Base-by-base conservation (phyloP, 2,797 vertebrate species). In the Adelosebastes latens region DNA sequence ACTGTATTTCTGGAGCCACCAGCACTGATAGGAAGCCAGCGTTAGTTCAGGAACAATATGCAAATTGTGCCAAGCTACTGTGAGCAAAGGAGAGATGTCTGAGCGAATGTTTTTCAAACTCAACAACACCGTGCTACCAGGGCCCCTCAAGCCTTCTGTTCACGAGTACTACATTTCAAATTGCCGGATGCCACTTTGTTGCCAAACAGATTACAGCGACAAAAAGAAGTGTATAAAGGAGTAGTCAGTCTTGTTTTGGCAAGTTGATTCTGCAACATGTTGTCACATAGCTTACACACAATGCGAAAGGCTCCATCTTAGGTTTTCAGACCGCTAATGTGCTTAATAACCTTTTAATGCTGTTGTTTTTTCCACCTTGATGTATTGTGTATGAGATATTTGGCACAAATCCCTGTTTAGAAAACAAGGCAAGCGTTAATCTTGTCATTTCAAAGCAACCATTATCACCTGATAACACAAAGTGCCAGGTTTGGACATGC, bases 101-200 rank as follows among this genome's bases (percentile, higher is more conserved):
- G 42, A 71, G 34, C 12, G 6, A 87, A 87, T 80, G 66, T 65
- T 79, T 80, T 73, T 86, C 70, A 89, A 67, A 81, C 82, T 77
- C 46, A 20, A 52, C 64, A 60, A 16, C 58, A 72, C 60, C 53
- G 52, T 6, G 65, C 80, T 84, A 70, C 24, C 49, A 61, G 18
- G 66, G 49, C 62, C 81, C 79, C 72, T 84, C 73, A 29, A 83
- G 65, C 84, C 52, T 42, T 75, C 52, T 61, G 32, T 74, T 77
- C 67, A 79, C 79, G 65, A 87, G 85, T 89, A 86, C 87, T 80
- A 84, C 29, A 82, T 78, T 81, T 85, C 20, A 61, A 66, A 68
- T 53, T 79, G 31, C 42, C 29, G n/a, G 22, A 69, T 70, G 24
- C 39, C 32, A 10, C 39, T 42, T 18, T 64, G 75, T 69, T 75